These are phyloP conservation scores for human (Homo sapiens) DNA, from an alignment of 2,113 vertebrate genomes.

Conservation along the genomic window GRCh38 chr20:47847501-47848000, in stretches of 20 bases:
- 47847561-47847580: accelerated
- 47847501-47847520: not conserved
- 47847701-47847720: not conserved
- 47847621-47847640: not conserved
- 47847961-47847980: not conserved
- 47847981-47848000: not conserved
- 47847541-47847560: not conserved
- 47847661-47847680: not conserved
- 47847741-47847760: not conserved
- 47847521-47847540: not conserved
- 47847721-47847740: not conserved
- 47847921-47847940: not conserved
- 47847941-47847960: not conserved
- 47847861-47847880: constrained; percentile 29
- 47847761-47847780: not conserved
- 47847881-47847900: not conserved
- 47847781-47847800: constrained; percentile 21
- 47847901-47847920: not conserved
- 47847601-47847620: not conserved
- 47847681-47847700: not conserved
- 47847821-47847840: constrained; percentile 13
- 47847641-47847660: not conserved
- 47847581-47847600: not conserved
- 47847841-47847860: not conserved
- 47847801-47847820: not conserved